phyloP scores from a whole-genome alignment of 2,888 invertebrate species.

The Spodoptera picta region DNA sequence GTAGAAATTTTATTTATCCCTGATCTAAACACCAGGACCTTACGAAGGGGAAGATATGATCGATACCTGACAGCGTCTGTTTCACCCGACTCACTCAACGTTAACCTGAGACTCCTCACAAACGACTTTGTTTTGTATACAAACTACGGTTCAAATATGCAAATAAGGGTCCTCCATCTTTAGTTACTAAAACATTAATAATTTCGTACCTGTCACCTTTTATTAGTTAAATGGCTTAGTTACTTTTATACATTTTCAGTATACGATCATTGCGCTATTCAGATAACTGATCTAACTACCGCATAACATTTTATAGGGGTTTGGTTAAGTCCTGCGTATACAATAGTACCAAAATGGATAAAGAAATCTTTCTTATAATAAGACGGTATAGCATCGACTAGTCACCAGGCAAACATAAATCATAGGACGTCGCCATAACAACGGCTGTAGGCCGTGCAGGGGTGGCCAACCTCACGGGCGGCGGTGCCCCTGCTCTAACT shows the following conservation, averaged over 20 bases:
- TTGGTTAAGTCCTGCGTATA: constrained; percentile 37
- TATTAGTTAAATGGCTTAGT: constrained; percentile 46
- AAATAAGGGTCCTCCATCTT: constrained; percentile 17
- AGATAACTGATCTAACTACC: constrained; percentile 46
- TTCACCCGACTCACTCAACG: constrained; percentile 35
- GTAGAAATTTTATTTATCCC: constrained; percentile 47
- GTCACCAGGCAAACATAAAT: constrained; percentile 79
- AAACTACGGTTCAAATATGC: constrained; percentile 50
- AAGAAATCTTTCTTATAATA: constrained; percentile 48
- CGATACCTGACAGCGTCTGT: constrained; percentile 48
- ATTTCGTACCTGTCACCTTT: constrained; percentile 34
- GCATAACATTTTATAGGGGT: constrained; percentile 49
- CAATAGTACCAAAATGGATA: constrained; percentile 25
- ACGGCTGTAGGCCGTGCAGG: constrained; percentile 67
- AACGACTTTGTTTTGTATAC: constrained; percentile 48
- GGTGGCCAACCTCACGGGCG: constrained; percentile 65
- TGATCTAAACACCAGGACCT: constrained; percentile 45
- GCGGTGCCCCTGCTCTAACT: constrained; percentile 59
- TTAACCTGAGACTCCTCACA: constrained; percentile 21
- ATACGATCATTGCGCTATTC: constrained; percentile 41
- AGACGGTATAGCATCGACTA: constrained; percentile 46
- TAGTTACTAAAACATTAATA: constrained; percentile 35
- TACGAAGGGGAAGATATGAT: constrained; percentile 46
- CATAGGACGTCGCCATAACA: constrained; percentile 78
- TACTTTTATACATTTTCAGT: constrained; percentile 52